Evolutionary conservation across 2,113 vertebrate species (phyloP).

Genomic region (Synchiropus splendidus): DNA sequence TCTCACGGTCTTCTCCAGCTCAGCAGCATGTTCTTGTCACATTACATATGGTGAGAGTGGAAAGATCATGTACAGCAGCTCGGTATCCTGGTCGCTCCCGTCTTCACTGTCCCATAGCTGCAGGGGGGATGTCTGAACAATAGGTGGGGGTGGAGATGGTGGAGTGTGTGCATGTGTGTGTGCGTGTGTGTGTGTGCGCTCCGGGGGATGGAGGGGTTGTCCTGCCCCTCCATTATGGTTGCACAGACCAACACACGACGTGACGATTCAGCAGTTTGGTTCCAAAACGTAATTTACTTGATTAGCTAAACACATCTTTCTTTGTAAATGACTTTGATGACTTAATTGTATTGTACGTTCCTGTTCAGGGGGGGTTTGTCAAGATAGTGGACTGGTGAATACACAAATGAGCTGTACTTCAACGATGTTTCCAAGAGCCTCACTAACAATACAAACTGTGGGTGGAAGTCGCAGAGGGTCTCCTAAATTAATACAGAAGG

Average conservation of each 20-base stretch:
- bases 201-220: conserved; percentile 24
- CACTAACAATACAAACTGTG: too few relatives aligned
- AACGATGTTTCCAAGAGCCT: too few relatives aligned
- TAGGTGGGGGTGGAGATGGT: conserved; percentile 29
- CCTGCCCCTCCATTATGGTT: conserved; percentile 1
- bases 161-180: conserved; percentile 1
- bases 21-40: not conserved
- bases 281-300: too few relatives aligned
- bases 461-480: too few relatives aligned
- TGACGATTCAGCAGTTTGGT: too few relatives aligned
- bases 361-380: too few relatives aligned
- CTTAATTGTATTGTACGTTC: too few relatives aligned
- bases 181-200: conserved; percentile 3
- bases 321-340: too few relatives aligned
- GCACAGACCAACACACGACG: not conserved
- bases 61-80: conserved; percentile 6
- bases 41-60: conserved; percentile 1
- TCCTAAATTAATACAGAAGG: too few relatives aligned
- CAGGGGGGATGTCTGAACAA: conserved; percentile 39
- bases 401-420: too few relatives aligned
- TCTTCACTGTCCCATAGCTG: conserved; percentile 35
- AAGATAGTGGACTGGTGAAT: too few relatives aligned
- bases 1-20: too few relatives aligned
- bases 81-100: conserved; percentile 10
- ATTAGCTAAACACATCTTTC: not conserved